Base-by-base conservation (phyloP, 2,888 invertebrate genomes). In the Gari tellinella region DNA sequence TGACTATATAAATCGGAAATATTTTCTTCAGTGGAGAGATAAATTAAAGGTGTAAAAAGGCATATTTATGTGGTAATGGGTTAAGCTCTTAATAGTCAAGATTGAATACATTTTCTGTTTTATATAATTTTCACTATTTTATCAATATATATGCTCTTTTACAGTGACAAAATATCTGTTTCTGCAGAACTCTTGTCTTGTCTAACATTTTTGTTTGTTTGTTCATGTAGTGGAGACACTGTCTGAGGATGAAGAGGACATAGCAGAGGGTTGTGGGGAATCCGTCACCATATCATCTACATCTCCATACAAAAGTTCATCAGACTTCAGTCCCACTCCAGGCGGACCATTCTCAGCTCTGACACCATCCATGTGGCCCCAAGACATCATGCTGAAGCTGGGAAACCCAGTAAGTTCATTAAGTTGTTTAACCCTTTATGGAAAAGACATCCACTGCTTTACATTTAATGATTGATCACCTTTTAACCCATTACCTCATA, bases 311-410 rank as follows among this genome's bases (percentile, higher is more conserved):
- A 69, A 72, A 68, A 84, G 80, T 51, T 67, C 81, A 48, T 83
- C 87, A 31, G 89, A 88, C 37, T 90, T 90, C 72, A 85, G 85
- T 17, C 91, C 91, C 1, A 90, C 91, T 5, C 92, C 92, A 17
- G 93, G 97, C 1, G 97, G 97, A 0, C 96, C 98, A 0, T 99
- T 99, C 92, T 98, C 97, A 31, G 98, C 97, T 1, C 94, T 99
- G 15, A 98, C 97, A 1, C 95, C 98, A 2, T 98, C 97, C 72
- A 98, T 99, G 97, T 97, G 98, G 95, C 98, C 98, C 0, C 97
- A 98, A 92, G 97, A 98, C 90, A 95, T 98, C 64, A 94, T 97
- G 91, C 95, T 95, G 0, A 96, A 96, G 92, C 93, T 92, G 17
- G 86, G 82, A 64, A 88, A 90, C 69, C 88, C 89, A 31, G 90